These are phyloP conservation scores for Aplocera efformata DNA, from an alignment of 2,888 invertebrate genomes.

Conservation along the genomic window DNA sequence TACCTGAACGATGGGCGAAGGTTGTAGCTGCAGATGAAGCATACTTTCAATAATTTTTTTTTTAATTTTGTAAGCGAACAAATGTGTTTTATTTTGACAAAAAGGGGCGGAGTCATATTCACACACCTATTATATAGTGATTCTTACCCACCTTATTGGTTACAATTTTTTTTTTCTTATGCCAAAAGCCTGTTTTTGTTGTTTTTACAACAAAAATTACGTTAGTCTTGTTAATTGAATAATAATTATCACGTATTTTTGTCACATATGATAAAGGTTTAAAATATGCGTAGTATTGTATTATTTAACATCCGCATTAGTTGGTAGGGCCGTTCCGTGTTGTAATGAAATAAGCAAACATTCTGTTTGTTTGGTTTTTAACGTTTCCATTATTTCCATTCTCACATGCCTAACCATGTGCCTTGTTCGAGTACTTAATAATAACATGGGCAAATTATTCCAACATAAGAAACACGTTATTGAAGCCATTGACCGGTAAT, in stretches of 20 bases:
- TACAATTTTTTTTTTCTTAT: background rate
- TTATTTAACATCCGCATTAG: background rate
- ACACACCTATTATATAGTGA: too few species aligned
- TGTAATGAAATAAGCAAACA: conserved; percentile 23
- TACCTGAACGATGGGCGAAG: too few species aligned
- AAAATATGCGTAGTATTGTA: conserved; percentile 1
- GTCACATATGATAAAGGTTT: background rate
- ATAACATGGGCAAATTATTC: background rate
- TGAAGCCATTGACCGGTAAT: conserved; percentile 9
- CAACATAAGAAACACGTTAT: background rate
- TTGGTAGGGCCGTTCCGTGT: background rate
- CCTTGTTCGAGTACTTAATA: too few species aligned
- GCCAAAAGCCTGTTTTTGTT: conserved; percentile 1
- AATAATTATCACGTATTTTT: conserved; percentile 3
- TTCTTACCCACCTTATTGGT: background rate
- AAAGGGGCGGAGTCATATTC: too few species aligned
- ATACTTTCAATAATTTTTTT: too few species aligned
- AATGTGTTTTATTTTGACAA: too few species aligned
- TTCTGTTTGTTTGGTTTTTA: background rate
- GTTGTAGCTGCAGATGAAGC: too few species aligned
- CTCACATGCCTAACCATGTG: too few species aligned
- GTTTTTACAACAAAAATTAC: too few species aligned
- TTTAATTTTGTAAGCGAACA: too few species aligned
- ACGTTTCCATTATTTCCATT: too few species aligned
- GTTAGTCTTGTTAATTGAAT: background rate